These are phyloP conservation scores for Drosophila affinis DNA, from an alignment of 2,888 invertebrate genomes.

Conservation along the genomic window DNA sequence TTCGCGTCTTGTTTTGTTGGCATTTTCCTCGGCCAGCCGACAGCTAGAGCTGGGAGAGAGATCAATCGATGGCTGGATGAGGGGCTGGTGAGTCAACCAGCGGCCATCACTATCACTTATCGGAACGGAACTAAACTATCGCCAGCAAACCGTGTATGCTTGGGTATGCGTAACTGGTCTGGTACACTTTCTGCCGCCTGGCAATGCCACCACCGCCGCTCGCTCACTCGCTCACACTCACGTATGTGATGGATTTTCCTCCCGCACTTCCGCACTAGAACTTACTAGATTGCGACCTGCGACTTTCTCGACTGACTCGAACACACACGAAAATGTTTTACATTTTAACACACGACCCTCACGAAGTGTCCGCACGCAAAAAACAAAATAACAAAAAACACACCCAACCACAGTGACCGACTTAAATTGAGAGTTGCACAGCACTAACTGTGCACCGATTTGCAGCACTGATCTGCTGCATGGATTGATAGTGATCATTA, in stretches of 20 bases:
- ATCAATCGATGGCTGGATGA: conserved; percentile 29
- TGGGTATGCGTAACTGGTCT: conserved; percentile 1
- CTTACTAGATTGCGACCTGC: not conserved
- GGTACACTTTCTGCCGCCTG: not conserved
- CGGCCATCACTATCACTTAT: conserved; percentile 15
- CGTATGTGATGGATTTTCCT: not conserved
- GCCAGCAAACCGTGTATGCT: not conserved
- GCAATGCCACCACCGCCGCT: conserved; percentile 1
- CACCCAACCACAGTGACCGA: not conserved
- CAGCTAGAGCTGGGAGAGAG: conserved; percentile 18
- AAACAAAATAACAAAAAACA: conserved; percentile 1
- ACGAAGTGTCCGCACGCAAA: not conserved
- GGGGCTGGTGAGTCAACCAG: conserved; percentile 11
- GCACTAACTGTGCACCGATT: not conserved
- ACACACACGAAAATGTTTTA: not conserved
- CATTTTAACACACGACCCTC: not conserved
- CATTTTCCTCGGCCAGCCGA: conserved; percentile 57
- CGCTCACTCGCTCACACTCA: not conserved
- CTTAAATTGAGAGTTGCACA: not conserved
- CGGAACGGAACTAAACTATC: not conserved
- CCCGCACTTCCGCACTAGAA: not conserved
- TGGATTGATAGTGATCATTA: not conserved
- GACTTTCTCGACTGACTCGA: not conserved
- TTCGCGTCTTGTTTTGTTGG: conserved; percentile 65
- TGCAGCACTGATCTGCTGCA: not conserved